Conservation (phyloP, 2,797 vertebrate species). For the Hyperoplus immaculatus region DNA sequence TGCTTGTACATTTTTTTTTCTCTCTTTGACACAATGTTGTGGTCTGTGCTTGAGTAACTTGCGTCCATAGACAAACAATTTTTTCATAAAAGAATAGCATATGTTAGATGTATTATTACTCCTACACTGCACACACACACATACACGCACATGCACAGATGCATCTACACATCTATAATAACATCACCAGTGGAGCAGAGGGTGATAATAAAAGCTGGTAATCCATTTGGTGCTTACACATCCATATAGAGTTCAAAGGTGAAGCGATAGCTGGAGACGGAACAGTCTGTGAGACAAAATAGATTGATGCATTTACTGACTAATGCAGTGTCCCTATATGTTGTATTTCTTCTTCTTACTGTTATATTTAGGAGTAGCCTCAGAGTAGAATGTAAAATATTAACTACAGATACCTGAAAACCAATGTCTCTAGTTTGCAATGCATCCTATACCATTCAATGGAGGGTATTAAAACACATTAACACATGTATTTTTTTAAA, state of each 20-base stretch:
- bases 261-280: conserved; percentile 30
- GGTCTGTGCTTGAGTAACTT: conserved; percentile 3
- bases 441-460: conserved; percentile 50
- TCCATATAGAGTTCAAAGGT: conserved; percentile 72
- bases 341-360: neutral
- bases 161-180: conserved; percentile 49
- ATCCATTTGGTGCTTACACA: conserved; percentile 74
- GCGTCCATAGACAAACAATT: conserved; percentile 69
- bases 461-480: neutral
- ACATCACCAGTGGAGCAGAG: conserved; percentile 60
- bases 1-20: neutral
- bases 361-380: neutral
- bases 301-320: conserved; percentile 30
- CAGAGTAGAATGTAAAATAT: neutral
- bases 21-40: neutral
- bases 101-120: conserved; percentile 9
- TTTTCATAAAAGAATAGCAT: conserved; percentile 64
- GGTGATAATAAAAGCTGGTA: conserved; percentile 71
- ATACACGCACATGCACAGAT: conserved; percentile 18
- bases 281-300: conserved; percentile 38
- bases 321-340: conserved; percentile 7
- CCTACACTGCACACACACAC: neutral
- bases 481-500: neutral
- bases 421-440: conserved; percentile 38
- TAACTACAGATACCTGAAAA: neutral